Evolutionary conservation across 2,113 vertebrate genomes (phyloP).

Genomic region (Xiphias gladius): DNA sequence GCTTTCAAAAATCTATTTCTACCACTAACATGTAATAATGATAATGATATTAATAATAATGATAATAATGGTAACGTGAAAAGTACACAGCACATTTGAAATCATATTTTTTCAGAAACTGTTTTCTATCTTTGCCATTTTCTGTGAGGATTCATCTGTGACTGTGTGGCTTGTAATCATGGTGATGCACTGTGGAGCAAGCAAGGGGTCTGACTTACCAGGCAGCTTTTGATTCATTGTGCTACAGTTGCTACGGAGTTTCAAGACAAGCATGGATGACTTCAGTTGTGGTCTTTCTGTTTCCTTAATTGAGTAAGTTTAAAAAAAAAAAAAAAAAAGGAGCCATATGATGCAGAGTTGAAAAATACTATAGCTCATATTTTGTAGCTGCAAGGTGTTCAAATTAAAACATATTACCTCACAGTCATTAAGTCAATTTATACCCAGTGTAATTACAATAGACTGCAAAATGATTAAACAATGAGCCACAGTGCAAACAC

Average conservation of each 20-base stretch:
- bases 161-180: slow-evolving; percentile 48
- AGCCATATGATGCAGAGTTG: not conserved
- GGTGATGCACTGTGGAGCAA: slow-evolving; percentile 30
- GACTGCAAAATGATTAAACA: slow-evolving; percentile 38
- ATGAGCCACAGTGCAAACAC: slow-evolving; percentile 4
- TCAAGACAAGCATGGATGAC: slow-evolving; percentile 36
- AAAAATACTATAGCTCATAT: slow-evolving; percentile 17
- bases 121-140: slow-evolving; percentile 16
- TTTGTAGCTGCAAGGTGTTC: slow-evolving; percentile 12
- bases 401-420: slow-evolving; percentile 38
- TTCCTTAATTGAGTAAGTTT: slow-evolving; percentile 33
- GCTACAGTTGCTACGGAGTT: slow-evolving; percentile 1
- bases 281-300: slow-evolving; percentile 38
- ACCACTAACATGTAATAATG: not conserved
- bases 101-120: not conserved
- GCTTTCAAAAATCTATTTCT: not conserved
- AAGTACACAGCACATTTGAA: not conserved
- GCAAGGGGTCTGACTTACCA: slow-evolving; percentile 42
- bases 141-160: slow-evolving; percentile 4
- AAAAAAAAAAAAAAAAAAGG: not conserved
- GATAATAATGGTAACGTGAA: not conserved
- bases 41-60: not conserved
- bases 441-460: slow-evolving; percentile 42
- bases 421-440: slow-evolving; percentile 42
- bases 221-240: slow-evolving; percentile 48